Conservation (phyloP, 2,113 vertebrate genomes). For the Aphyosemion australe region DNA sequence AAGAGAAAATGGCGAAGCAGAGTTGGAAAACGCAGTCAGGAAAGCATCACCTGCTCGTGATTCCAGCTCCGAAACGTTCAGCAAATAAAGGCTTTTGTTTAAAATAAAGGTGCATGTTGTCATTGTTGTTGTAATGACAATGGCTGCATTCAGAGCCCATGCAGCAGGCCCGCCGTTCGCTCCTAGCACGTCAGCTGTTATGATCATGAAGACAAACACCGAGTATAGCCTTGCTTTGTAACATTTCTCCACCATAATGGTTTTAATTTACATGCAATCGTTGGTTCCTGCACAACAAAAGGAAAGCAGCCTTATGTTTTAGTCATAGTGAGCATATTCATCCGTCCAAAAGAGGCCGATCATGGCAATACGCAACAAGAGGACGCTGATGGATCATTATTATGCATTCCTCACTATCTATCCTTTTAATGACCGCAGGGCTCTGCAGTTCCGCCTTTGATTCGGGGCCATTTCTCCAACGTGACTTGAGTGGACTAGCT, state of each 20-base stretch:
- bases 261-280: constrained; percentile 59
- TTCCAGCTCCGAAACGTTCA: constrained; percentile 14
- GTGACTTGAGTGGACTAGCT: constrained; percentile 65
- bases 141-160: constrained; percentile 21
- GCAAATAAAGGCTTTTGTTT: constrained; percentile 41
- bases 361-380: constrained; percentile 57
- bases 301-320: constrained; percentile 39
- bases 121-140: constrained; percentile 63
- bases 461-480: constrained; percentile 57
- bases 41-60: constrained; percentile 42
- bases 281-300: constrained; percentile 40
- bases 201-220: constrained; percentile 31
- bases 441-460: constrained; percentile 64
- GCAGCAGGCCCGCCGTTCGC: constrained; percentile 27
- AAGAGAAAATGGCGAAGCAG: constrained; percentile 40
- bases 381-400: constrained; percentile 63
- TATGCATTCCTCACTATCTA: constrained; percentile 58
- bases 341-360: constrained; percentile 48
- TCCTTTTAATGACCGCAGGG: constrained; percentile 56
- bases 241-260: constrained; percentile 48
- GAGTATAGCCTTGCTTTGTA: constrained; percentile 41
- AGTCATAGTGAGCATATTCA: constrained; percentile 53
- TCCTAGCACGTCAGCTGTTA: constrained; percentile 39
- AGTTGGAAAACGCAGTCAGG: constrained; percentile 11
- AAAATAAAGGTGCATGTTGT: constrained; percentile 49